Evolutionary conservation across 2,113 vertebrate genomes (phyloP), one percentile per base, ranked within the genome.

Genomic region (Xerus inauris): DNA sequence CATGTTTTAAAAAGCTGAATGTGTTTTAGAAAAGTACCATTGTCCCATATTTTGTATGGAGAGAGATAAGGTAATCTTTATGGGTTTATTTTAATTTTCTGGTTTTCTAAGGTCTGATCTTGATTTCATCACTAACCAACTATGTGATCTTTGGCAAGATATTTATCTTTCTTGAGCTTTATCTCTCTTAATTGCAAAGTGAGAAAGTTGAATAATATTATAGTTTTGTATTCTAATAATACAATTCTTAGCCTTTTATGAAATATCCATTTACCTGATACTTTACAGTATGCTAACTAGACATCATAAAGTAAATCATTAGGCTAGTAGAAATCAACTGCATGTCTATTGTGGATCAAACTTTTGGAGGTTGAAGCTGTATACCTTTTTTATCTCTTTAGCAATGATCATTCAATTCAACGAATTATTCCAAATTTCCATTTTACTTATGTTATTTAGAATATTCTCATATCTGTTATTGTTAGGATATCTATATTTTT

Each of bases 351-450:
- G 20, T 94, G 47, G 40, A 73, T 80, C 51, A 86, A 72, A n/a
- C 10, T 59, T 90, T 81, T 82, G 35, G 40, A 94, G 24, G 83
- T 22, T 47, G 40, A 72, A 47, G 3, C 65, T 79, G 11, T 32
- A 5, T 77, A 1, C 6, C 0, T 51, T 45, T 59, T 42, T 71
- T 90, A 13, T 84, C 87, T 64, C 17, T 54, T 76, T 83, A 82
- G n/a, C 7, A 72, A 69, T 2, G 73, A 69, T 59, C 12, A 93
- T 64, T 93, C 16, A 47, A 38, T 57, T 64, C 9, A 67, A 45
- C 35, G 62, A 81, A 85, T 89, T 79, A 90, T 75, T 93, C 24
- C 22, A 76, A 87, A 45, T 87, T 81, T 93, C 59, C 42, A 87
- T 84, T 87, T 87, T 45, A 89, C 4, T 45, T 92, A 0, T 77